Evolutionary conservation across 2,113 vertebrate species (phyloP).

Genomic region (Cynocephalus volans): DNA sequence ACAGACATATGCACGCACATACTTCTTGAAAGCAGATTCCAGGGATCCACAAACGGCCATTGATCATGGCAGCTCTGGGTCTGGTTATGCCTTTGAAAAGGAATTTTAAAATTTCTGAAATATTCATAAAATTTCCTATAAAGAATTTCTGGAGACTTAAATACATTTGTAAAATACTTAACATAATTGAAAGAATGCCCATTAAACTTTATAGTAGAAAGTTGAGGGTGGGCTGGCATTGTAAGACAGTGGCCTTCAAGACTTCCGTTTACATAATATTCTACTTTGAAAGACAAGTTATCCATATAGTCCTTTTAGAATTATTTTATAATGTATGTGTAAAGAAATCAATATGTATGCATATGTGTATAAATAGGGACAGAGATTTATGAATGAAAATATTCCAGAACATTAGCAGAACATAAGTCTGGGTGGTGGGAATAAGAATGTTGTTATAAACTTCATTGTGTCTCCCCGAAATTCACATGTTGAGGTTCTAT

Average conservation of each 20-base stretch:
- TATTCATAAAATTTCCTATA: not conserved
- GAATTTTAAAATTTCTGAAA: not conserved
- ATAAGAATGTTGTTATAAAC: not conserved
- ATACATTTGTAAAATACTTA: not conserved
- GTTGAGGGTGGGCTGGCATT: not conserved
- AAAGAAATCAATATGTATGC: not conserved
- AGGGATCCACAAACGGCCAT: not conserved
- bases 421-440: not conserved
- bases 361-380: not conserved
- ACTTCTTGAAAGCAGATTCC: not conserved
- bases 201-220: not conserved
- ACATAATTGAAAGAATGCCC: not conserved
- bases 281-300: not conserved
- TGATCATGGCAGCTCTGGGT: not conserved
- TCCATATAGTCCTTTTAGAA: not conserved
- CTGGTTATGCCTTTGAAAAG: not conserved
- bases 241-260: not conserved
- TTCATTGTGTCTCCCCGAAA: not conserved
- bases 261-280: not conserved
- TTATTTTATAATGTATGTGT: not conserved
- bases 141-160: not conserved
- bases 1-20: not conserved
- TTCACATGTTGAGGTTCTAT: not conserved
- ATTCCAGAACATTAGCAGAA: not conserved
- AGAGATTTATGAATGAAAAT: not conserved